Base-by-base conservation (phyloP, 2,113 vertebrate genomes). In the Hyperoodon ampullatus region DNA sequence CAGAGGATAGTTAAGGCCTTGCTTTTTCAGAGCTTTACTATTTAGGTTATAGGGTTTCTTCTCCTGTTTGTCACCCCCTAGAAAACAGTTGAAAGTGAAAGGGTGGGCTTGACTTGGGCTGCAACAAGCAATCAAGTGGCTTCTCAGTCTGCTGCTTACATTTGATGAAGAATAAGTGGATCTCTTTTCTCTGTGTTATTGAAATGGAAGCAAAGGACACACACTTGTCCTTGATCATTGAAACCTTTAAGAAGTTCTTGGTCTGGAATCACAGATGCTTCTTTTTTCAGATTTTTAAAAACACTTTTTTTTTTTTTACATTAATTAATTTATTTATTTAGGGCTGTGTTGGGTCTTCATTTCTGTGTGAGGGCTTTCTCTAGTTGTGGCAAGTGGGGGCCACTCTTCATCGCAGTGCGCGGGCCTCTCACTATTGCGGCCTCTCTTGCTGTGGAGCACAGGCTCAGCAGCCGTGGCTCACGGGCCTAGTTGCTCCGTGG, bases 161-260 rank as follows among this genome's bases (percentile, higher is more conserved):
- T 82, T 65, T 65, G 80, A 53, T 93, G 61, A 90, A 66, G 42
- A 95, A 47, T 39, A 92, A 85, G 28, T 88, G 47, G 28, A 39
- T 94, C 19, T 72, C n/a, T 26, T 82, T 89, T 94, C 61, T 92
- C 16, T 92, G n/a, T 77, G 60, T 55, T 95, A 68, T 65, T 82
- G 47, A 94, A 96, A 55, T 86, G 61, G 16, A 90, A 84, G 50
- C 42, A 70, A 88, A 95, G 23, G 47, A 44, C 8, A 3, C 7
- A 35, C 44, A n/a, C 14, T 94, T 61, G n/a, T 71, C 33, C 28
- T 94, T 88, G 28, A 88, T 81, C 24, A 14, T 4, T 74, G 66
- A 89, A 70, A 15, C 50, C 35, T 95, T 86, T 60, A 72, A 86
- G n/a, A 93, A 90, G 3, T 86, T 93, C 14, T 90, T 90, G 68